These are phyloP conservation scores for Adelosebastes latens DNA, from an alignment of 2,797 vertebrate genomes.

Conservation along the genomic window DNA sequence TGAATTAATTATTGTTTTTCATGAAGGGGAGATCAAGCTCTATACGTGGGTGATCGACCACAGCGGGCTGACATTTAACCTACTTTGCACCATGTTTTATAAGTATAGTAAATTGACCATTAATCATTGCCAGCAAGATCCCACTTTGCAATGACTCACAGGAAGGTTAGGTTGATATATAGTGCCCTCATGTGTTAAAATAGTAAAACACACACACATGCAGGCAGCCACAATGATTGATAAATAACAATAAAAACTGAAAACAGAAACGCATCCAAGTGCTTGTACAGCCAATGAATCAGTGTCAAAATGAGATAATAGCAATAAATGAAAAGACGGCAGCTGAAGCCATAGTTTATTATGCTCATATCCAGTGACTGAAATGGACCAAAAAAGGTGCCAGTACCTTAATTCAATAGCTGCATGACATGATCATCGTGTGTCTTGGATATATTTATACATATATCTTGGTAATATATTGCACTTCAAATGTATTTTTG, in stretches of 20 bases:
- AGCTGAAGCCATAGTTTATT: not conserved
- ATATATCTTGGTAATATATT: too few species aligned
- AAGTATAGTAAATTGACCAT: not conserved
- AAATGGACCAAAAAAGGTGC: too few species aligned
- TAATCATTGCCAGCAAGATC: not conserved
- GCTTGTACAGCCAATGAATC: not conserved
- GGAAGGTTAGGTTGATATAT: constrained; percentile 19
- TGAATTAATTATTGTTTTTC: not conserved
- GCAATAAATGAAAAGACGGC: not conserved
- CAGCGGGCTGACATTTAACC: not conserved
- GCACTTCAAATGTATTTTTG: too few species aligned
- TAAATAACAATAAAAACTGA: not conserved
- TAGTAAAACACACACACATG: not conserved
- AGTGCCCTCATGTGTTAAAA: constrained; percentile 68
- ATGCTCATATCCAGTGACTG: not conserved
- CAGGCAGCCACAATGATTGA: not conserved
- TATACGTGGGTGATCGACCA: not conserved
- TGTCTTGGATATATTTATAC: too few species aligned
- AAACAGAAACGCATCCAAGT: not conserved
- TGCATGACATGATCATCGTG: too few species aligned
- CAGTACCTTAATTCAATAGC: too few species aligned
- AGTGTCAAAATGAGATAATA: not conserved
- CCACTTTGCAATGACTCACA: not conserved
- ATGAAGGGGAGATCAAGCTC: too few species aligned
- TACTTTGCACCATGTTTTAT: not conserved